Evolutionary conservation across 1,140 invertebrate species (phyloP), one percentile per base, ranked within the genome.

Genomic region (Pseudomyrmex concolor): DNA sequence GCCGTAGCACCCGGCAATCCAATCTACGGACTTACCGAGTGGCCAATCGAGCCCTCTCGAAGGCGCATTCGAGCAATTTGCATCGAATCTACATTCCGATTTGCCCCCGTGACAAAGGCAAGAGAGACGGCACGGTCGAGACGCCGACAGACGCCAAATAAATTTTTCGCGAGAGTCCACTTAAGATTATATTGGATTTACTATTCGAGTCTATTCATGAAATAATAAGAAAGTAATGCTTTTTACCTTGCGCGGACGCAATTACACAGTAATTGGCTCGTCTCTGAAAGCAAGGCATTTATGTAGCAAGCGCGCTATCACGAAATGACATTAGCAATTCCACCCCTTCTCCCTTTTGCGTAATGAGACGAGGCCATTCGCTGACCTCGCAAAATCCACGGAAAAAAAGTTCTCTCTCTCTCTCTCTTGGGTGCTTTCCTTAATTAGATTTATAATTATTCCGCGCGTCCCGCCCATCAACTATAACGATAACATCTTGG

Each of bases 61-160:
- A 90, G 86, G 85, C 86, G 88, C 88, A 87, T 91, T 88, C 85
- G 85, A 80, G 83, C 89, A 91, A 92, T 92, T 92, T 92, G 90
- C 91, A 91, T 92, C 84, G 84, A 89, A 91, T 92, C 88, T 92
- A 87, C 90, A 91, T 92, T 84, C 83, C 85, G 77, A 88, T 89
- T 86, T 78, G 77, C 71, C 45, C 54, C 60, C 73, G 57, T 34
- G 34, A 34, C 34, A 34, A 34, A 34, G 34, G 68, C 71, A 87
- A 87, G 84, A 59, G 83, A 87, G 54, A 74, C 51, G 12, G 45
- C 43, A 48, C 17, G 45, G 25, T 17, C 64, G 66, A 59, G 72
- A 71, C 68, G 34, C 54, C 50, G 62, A 43, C 55, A 8, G 54
- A 51, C 54, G 2, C 2, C 34, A 2, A 54, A 48, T 10, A 57